Evolutionary conservation across 2,888 invertebrate genomes (phyloP).

Genomic region (Cantharis rustica): DNA sequence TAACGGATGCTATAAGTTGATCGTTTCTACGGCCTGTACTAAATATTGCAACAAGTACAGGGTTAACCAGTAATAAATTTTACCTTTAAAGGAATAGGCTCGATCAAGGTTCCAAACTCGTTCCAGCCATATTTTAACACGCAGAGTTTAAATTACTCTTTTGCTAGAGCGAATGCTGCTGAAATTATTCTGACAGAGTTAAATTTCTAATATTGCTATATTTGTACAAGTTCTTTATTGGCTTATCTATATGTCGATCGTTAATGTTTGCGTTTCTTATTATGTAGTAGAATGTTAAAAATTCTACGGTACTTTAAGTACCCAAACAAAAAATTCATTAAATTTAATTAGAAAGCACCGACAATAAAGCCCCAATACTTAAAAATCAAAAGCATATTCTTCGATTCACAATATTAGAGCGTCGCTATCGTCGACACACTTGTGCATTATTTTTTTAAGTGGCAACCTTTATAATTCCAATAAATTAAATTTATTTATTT

Average conservation of each 20-base stretch:
- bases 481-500: neutral
- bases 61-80: slow-evolving; percentile 20
- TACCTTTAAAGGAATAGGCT: slow-evolving; percentile 15
- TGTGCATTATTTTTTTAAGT: neutral
- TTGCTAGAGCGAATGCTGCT: slow-evolving; percentile 4
- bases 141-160: slow-evolving; percentile 6
- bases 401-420: neutral
- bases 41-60: slow-evolving; percentile 15
- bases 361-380: neutral
- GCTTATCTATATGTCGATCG: neutral
- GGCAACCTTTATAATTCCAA: neutral
- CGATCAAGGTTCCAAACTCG: slow-evolving; percentile 9
- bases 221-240: neutral
- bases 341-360: slow-evolving; percentile 1
- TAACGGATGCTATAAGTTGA: slow-evolving; percentile 20
- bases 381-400: neutral
- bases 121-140: slow-evolving; percentile 1
- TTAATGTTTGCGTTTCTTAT: neutral
- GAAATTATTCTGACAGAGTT: neutral
- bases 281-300: slow-evolving; percentile 1
- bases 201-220: neutral
- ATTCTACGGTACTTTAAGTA: neutral
- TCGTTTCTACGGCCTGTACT: slow-evolving; percentile 18
- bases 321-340: neutral
- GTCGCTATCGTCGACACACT: neutral